Percentiles rank a stretch among this genome's conserved stretches.
Conservation (phyloP, 2,888 invertebrate genomes). For the Pheosia gnoma region DNA sequence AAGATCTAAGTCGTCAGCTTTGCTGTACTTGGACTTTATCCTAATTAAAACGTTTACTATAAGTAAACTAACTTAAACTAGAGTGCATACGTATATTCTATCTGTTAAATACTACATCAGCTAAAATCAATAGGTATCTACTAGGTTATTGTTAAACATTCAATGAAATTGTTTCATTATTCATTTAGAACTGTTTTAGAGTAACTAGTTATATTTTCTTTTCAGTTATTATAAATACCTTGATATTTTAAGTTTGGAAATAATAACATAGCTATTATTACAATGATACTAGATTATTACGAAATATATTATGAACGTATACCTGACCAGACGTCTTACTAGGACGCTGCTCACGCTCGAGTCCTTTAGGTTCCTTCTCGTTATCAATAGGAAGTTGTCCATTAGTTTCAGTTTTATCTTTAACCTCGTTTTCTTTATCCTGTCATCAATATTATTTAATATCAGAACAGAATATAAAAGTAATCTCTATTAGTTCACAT, state of each 20-base stretch:
- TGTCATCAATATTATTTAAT: slow-evolving; percentile 20
- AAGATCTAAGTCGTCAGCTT: slow-evolving; percentile 31
- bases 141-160: no score
- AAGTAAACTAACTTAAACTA: not conserved
- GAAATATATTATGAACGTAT: slow-evolving; percentile 16
- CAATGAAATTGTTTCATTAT: no score
- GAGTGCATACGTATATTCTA: not conserved
- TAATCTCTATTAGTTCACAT: not conserved
- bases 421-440: slow-evolving; percentile 41
- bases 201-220: no score
- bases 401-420: slow-evolving; percentile 46
- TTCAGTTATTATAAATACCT: no score
- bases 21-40: slow-evolving; percentile 13
- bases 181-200: no score
- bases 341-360: slow-evolving; percentile 29
- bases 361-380: slow-evolving; percentile 26
- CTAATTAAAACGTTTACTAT: slow-evolving; percentile 4
- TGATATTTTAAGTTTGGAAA: no score
- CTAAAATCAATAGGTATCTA: no score
- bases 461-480: not conserved
- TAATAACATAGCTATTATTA: no score
- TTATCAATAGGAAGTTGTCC: slow-evolving; percentile 35
- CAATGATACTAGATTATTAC: not conserved
- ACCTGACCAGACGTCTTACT: slow-evolving; percentile 42
- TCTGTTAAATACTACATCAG: slow-evolving; percentile 23